Percentiles rank a stretch among this genome's conserved stretches.
phyloP scores from a whole-genome alignment of 1,140 invertebrate species.

The Drosophila melanogaster region Release_6_plus_ISO1_MT NT_033777.3:23421501-23422000 shows the following conservation, averaged over 20 bases:
- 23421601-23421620: conserved; percentile 76
- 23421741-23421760: conserved; percentile 14
- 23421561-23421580: conserved; percentile 7
- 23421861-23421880: conserved; percentile 70
- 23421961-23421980: conserved; percentile 68
- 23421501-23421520: conserved; percentile 52
- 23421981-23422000: conserved; percentile 24
- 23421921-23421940: conserved; percentile 40
- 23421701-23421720: conserved; percentile 68
- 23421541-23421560: conserved; percentile 26
- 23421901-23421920: conserved; percentile 81
- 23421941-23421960: conserved; percentile 54
- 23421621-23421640: conserved; percentile 74
- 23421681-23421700: conserved; percentile 68
- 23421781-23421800: conserved; percentile 79
- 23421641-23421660: conserved; percentile 32
- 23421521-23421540: conserved; percentile 38
- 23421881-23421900: conserved; percentile 77
- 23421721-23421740: conserved; percentile 14
- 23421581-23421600: conserved; percentile 59
- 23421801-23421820: conserved; percentile 20
- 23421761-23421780: conserved; percentile 10
- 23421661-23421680: conserved; percentile 71
- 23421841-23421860: conserved; percentile 66
- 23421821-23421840: conserved; percentile 68